phyloP scores from a whole-genome alignment of 2,113 vertebrate genomes.

The Nothocercus nigrocapillus region DNA sequence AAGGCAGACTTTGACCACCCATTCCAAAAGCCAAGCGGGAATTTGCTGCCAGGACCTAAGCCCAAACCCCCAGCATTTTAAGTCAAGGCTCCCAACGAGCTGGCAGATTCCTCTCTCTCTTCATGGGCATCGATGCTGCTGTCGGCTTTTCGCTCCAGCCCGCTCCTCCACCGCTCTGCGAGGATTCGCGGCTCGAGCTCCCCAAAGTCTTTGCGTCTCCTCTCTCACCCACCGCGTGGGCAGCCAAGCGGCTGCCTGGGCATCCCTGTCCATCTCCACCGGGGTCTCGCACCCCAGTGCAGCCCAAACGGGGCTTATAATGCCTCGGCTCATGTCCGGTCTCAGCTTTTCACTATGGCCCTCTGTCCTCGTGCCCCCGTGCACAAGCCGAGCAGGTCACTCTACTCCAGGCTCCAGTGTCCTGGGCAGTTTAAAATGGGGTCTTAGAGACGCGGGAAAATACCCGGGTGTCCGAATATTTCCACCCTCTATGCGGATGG shows the following conservation, averaged over 20 bases:
- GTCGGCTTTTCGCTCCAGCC: neutral
- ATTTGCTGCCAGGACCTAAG: neutral
- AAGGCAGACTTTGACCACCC: neutral
- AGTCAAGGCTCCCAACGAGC: neutral
- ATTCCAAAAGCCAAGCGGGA: neutral
- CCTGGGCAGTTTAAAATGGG: accelerated
- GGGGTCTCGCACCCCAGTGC: neutral
- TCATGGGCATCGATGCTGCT: neutral
- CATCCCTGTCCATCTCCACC: neutral
- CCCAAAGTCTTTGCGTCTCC: neutral
- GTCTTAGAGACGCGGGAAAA: neutral
- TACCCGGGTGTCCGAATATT: neutral
- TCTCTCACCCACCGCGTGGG: neutral
- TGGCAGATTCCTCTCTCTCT: neutral
- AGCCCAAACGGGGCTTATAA: neutral
- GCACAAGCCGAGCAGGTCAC: neutral
- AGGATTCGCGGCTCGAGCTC: neutral
- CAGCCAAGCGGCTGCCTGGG: neutral
- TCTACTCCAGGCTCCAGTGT: neutral
- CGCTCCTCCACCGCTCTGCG: neutral
- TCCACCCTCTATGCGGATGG: neutral
- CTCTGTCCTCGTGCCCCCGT: neutral
- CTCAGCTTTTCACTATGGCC: neutral
- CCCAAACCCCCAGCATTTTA: accelerated
- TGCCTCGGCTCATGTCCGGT: neutral